Evolutionary conservation across 23 tunicate species (phyloP), one percentile per base, ranked within the genome.

Genomic region (Styela plicata): DNA sequence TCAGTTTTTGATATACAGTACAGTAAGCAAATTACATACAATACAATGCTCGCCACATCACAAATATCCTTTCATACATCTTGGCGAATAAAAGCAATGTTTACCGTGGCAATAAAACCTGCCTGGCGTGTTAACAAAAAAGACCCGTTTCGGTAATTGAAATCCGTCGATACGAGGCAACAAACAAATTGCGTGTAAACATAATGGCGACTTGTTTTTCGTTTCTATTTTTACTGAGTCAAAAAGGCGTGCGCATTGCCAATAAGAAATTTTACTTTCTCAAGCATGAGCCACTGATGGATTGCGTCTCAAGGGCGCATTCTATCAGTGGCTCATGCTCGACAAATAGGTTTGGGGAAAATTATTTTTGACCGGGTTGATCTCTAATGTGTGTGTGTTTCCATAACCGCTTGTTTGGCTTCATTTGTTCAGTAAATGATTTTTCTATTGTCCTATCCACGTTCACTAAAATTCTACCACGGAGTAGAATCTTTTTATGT

Each of bases 361-460:
- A n/a, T n/a, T n/a, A n/a, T n/a, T n/a, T n/a, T n/a, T n/a, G n/a
- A n/a, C n/a, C n/a, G n/a, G n/a, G n/a, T n/a, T 44, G 13, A 44
- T 44, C 57, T 44, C 7, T 13, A 13, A 5, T 13, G 57, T 44
- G 57, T 44, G 57, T 71, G 23, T 76, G 81, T 53, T 53, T 44
- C 81, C 81, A 53, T 76, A 76, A 76, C 81, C 66, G 65, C 53
- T 16, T 1, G 37, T 53, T 24, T 76, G 81, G 81, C 31, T 76
- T 44, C 81, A 29, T 76, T 76, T 53, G 66, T 24, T 76, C 65
- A 53, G 78, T 34, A 76, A 76, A 76, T 76, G 64, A 53, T 76
- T 24, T 13, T 10, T 44, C 78, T 44, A 76, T 76, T 76, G 81
- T 76, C 18, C 53, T 16, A 0, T 36, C 17, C 81, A 76, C 81